Evolutionary conservation across 2,888 invertebrate species (phyloP).

Genomic region (Erpobdella octoculata): DNA sequence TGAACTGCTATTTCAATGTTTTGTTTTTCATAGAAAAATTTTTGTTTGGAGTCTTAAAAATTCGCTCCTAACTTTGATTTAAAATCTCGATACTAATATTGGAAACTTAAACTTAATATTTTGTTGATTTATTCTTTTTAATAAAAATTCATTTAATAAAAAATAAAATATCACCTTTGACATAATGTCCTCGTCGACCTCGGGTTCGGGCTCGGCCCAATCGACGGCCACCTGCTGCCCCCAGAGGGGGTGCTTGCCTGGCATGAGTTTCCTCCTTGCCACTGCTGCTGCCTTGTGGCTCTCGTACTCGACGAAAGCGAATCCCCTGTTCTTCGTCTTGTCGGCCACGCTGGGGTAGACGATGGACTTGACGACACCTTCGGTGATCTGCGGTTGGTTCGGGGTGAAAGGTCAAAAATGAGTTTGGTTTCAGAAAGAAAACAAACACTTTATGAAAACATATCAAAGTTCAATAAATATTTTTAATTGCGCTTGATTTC

Average conservation of each 20-base stretch:
- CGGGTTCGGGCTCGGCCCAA: conserved; percentile 76
- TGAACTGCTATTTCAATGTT: background rate
- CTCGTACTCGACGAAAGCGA: conserved; percentile 74
- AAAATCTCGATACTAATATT: too few relatives aligned
- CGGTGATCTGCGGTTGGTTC: conserved; percentile 55
- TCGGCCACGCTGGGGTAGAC: conserved; percentile 61
- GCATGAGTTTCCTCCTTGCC: conserved; percentile 53
- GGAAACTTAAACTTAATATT: background rate
- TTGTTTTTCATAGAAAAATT: background rate
- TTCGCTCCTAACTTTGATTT: too few relatives aligned
- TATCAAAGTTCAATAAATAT: too few relatives aligned
- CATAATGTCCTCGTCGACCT: conserved; percentile 68
- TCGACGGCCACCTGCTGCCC: conserved; percentile 69
- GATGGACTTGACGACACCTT: conserved; percentile 60
- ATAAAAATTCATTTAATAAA: background rate
- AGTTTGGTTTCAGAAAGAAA: too few relatives aligned
- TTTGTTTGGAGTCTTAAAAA: background rate
- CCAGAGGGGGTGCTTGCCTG: conserved; percentile 60
- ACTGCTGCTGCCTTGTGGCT: conserved; percentile 61
- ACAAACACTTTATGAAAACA: too few relatives aligned
- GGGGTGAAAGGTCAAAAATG: too few relatives aligned
- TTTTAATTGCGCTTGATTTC: too few relatives aligned
- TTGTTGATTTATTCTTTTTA: background rate
- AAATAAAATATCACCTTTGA: conserved; percentile 47
- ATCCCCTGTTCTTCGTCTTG: conserved; percentile 64